Evolutionary conservation across 2,797 vertebrate genomes (phyloP).

Genomic region (Australoheros facetus): DNA sequence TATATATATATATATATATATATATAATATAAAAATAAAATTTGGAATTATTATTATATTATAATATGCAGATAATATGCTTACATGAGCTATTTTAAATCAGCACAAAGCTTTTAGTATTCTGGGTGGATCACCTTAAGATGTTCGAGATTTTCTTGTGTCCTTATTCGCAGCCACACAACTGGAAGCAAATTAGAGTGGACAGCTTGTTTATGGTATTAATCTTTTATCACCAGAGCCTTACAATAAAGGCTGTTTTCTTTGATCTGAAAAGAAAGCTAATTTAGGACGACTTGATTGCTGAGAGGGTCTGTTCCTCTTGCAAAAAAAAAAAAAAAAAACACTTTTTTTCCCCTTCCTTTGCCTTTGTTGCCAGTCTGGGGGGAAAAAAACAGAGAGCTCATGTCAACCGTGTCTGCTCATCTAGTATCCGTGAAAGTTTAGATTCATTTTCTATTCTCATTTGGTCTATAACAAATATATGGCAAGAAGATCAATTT

Average conservation of each 20-base stretch:
- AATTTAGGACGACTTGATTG: slow-evolving; percentile 17
- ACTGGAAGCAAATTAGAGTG: slow-evolving; percentile 36
- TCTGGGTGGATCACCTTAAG: background rate
- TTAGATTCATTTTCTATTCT: slow-evolving; percentile 28
- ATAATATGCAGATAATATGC: background rate
- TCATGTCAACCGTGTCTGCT: slow-evolving; percentile 39
- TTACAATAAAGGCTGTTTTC: slow-evolving; percentile 30
- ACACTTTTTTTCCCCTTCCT: slow-evolving; percentile 30
- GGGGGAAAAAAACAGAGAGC: slow-evolving; percentile 34
- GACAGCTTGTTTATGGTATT: slow-evolving; percentile 48
- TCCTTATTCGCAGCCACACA: slow-evolving; percentile 1
- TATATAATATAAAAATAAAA: too few relatives aligned
- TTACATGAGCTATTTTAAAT: background rate
- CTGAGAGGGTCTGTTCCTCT: slow-evolving; percentile 26
- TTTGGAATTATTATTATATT: background rate
- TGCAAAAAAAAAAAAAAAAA: slow-evolving; percentile 17
- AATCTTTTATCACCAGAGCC: slow-evolving; percentile 44
- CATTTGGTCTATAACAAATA: slow-evolving; percentile 30
- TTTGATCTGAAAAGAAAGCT: slow-evolving; percentile 49
- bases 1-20: too few relatives aligned
- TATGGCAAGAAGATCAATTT: slow-evolving; percentile 36
- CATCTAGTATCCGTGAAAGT: slow-evolving; percentile 54
- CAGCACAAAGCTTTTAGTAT: background rate
- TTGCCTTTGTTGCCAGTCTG: slow-evolving; percentile 51
- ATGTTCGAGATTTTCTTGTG: background rate